phyloP scores from a whole-genome alignment of 1,140 invertebrate genomes.

The Heterodera schachtii region DNA sequence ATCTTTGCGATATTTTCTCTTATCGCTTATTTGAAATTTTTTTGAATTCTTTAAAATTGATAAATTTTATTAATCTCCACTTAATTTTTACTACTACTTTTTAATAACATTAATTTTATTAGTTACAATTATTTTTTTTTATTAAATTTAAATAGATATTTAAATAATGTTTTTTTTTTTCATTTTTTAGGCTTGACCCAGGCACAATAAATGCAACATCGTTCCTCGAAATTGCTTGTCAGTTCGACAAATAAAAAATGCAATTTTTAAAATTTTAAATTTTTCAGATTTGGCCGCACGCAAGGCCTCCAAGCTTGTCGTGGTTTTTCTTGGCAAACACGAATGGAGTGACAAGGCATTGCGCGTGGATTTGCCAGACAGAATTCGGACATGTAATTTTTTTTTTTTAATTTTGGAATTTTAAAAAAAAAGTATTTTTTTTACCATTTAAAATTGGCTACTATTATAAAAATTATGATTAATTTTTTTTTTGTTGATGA shows the following conservation, averaged over 20 bases:
- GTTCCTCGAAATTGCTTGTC: conserved; percentile 61
- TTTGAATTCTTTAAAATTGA: no score
- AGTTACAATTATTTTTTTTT: background rate
- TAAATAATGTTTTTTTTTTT: background rate
- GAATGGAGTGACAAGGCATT: conserved; percentile 65
- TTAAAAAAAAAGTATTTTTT: no score
- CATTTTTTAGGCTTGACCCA: background rate
- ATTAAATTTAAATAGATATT: conserved; percentile 3
- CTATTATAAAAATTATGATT: no score
- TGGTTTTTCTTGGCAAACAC: conserved; percentile 59
- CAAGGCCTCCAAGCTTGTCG: conserved; percentile 62
- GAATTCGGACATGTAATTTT: conserved; percentile 53
- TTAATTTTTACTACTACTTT: no score
- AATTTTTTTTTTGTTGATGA: no score
- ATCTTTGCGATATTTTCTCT: no score
- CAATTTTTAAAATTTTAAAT: no score
- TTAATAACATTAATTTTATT: no score
- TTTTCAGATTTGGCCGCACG: conserved; percentile 56
- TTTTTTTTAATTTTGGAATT: no score
- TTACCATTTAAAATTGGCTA: no score
- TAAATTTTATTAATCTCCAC: no score
- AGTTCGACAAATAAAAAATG: background rate
- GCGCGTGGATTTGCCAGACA: conserved; percentile 59
- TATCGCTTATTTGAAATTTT: no score
- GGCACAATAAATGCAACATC: conserved; percentile 65